Evolutionary conservation across 2,888 invertebrate species (phyloP), one percentile per base, ranked within the genome.

Genomic region (Rapana venosa): DNA sequence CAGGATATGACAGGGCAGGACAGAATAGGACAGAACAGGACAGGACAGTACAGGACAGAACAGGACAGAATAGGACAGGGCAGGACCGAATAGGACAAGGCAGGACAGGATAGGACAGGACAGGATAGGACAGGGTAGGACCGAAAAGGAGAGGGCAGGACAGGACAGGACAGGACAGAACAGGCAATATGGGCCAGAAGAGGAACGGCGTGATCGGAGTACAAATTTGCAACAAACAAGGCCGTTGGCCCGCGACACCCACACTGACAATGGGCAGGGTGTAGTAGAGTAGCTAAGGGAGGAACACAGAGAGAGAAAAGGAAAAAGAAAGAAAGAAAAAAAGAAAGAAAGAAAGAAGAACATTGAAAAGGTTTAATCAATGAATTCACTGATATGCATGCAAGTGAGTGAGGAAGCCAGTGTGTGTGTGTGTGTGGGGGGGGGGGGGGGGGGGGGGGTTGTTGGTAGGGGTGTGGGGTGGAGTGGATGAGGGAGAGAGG

Each of bases 21-120:
- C 87, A 90, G 87, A 81, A 56, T 35, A 88, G 81, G 81, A 88
- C 61, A 90, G 88, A 88, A 83, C 61, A 61, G 30, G 77, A 66
- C 66, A 66, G 87, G 77, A 90, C 87, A 90, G 87, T 61, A 56
- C 66, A 88, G 81, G 81, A 88, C 61, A 90, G 30, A 30, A 66
- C 66, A 66, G 87, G 77, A 90, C 87, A 90, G 87, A 81, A 56
- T 35, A 88, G 81, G 81, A 88, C 61, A 90, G 88, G 88, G 17
- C 81, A 58, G 58, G 61, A 61, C 61, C 11, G 11, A 61, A 61
- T 17, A 61, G 61, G 61, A 61, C 61, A 61, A 17, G 17, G 61
- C 61, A 61, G 61, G 61, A 61, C 17, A 61, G 61, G 17, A 61
- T 61, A 61, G 30, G 77, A 66, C 66, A 66, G 87, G 77, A 90